Evolutionary conservation across 2,888 invertebrate species (phyloP).

Genomic region (Ochropleura leucogaster): DNA sequence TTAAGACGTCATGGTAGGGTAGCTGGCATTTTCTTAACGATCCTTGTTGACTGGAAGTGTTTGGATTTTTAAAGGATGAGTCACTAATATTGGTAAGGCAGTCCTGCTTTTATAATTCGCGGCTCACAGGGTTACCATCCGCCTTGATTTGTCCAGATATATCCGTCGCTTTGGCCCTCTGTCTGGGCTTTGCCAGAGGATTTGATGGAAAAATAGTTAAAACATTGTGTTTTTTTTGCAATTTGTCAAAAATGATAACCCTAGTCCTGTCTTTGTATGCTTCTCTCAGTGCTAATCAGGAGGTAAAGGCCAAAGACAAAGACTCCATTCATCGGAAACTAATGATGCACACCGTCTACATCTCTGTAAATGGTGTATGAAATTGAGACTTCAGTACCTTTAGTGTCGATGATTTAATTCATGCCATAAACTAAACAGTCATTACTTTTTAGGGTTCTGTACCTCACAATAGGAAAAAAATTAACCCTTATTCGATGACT

Average conservation of each 20-base stretch:
- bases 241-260: background rate
- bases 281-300: background rate
- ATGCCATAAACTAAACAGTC: background rate
- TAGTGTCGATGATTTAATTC: constrained; percentile 14
- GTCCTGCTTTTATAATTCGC: background rate
- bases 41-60: background rate
- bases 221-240: background rate
- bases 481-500: too few species aligned
- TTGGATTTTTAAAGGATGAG: background rate
- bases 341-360: constrained; percentile 11
- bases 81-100: constrained; percentile 4
- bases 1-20: too few species aligned
- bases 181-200: too few species aligned
- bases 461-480: too few species aligned
- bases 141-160: background rate
- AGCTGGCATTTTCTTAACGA: background rate
- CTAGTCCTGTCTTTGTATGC: too few species aligned
- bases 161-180: too few species aligned
- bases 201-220: too few species aligned
- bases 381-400: constrained; percentile 27
- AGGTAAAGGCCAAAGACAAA: constrained; percentile 13
- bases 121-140: background rate
- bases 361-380: constrained; percentile 29
- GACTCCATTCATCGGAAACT: constrained; percentile 15
- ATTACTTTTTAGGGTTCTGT: too few species aligned